phyloP scores from a whole-genome alignment of 2,113 vertebrate species.

The Girardinichthys multiradiatus region DNA sequence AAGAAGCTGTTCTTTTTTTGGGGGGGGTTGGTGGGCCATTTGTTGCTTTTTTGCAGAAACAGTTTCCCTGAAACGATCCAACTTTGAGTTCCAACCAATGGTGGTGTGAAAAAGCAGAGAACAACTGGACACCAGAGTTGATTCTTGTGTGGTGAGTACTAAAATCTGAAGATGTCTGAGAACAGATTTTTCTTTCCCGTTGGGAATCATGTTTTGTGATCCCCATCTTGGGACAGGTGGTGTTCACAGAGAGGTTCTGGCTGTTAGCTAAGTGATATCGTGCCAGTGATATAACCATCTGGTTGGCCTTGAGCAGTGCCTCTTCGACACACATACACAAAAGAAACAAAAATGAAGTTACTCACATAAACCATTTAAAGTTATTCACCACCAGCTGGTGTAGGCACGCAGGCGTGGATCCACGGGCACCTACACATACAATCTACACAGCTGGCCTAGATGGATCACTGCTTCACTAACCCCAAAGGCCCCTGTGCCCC shows the following conservation, averaged over 20 bases:
- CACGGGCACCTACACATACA: conserved; percentile 42
- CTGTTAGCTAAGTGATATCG: conserved; percentile 64
- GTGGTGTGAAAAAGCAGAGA: background rate
- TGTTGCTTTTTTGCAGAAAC: background rate
- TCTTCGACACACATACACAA: conserved; percentile 28
- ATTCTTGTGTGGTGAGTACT: conserved; percentile 12
- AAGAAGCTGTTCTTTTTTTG: conserved; percentile 28
- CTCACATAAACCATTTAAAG: too few relatives aligned
- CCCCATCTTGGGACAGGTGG: conserved; percentile 65
- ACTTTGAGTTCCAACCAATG: conserved; percentile 7
- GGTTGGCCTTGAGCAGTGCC: conserved; percentile 60
- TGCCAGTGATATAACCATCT: conserved; percentile 75
- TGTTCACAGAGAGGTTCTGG: conserved; percentile 45
- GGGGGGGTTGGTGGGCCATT: conserved; percentile 10
- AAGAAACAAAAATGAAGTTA: too few relatives aligned
- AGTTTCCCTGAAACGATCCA: background rate
- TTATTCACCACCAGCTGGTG: conserved; percentile 46
- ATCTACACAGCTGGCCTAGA: conserved; percentile 67
- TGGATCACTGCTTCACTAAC: conserved; percentile 63
- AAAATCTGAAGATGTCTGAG: conserved; percentile 48
- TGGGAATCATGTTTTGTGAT: conserved; percentile 62
- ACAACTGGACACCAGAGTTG: conserved; percentile 9
- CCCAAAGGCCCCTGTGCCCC: conserved; percentile 48
- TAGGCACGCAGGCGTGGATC: conserved; percentile 24
- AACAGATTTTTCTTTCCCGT: conserved; percentile 39